Percentiles rank a stretch among this genome's conserved stretches.
Conservation (phyloP, 2,888 invertebrate genomes). For the Sicus ferrugineus region DNA sequence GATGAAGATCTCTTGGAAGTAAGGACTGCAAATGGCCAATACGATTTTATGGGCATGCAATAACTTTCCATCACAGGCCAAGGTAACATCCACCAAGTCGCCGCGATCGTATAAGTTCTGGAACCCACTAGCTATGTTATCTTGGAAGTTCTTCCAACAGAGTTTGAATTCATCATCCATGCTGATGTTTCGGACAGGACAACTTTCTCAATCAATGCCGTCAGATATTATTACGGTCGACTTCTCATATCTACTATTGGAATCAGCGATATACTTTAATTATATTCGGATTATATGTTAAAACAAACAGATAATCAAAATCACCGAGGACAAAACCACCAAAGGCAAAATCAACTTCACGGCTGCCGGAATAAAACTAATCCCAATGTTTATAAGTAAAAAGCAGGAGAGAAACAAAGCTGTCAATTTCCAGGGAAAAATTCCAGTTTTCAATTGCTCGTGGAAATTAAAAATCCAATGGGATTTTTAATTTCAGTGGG, state of each 20-base stretch:
- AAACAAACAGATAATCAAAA: not conserved
- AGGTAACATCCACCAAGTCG: constrained; percentile 66
- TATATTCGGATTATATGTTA: constrained; percentile 8
- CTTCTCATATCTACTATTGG: not conserved
- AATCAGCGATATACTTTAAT: not conserved
- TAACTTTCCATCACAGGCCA: constrained; percentile 67
- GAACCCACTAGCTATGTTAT: constrained; percentile 64
- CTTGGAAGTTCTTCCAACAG: constrained; percentile 66
- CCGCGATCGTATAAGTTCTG: constrained; percentile 65
- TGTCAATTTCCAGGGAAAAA: too few species aligned
- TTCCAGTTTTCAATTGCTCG: too few species aligned
- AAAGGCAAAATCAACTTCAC: not conserved
- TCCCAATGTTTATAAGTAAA: not conserved
- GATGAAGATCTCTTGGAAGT: constrained; percentile 66
- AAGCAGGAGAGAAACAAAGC: too few species aligned
- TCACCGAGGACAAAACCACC: too few species aligned
- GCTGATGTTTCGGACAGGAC: constrained; percentile 16
- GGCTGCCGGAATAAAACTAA: constrained; percentile 26
- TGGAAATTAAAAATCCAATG: too few species aligned
- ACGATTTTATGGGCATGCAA: constrained; percentile 67
- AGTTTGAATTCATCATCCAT: constrained; percentile 65
- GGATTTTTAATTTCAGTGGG: too few species aligned
- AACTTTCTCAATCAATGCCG: not conserved
- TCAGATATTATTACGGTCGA: not conserved
- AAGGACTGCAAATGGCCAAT: constrained; percentile 67